Evolutionary conservation across 2,113 vertebrate genomes (phyloP).

Genomic region (Alouatta palliata): DNA sequence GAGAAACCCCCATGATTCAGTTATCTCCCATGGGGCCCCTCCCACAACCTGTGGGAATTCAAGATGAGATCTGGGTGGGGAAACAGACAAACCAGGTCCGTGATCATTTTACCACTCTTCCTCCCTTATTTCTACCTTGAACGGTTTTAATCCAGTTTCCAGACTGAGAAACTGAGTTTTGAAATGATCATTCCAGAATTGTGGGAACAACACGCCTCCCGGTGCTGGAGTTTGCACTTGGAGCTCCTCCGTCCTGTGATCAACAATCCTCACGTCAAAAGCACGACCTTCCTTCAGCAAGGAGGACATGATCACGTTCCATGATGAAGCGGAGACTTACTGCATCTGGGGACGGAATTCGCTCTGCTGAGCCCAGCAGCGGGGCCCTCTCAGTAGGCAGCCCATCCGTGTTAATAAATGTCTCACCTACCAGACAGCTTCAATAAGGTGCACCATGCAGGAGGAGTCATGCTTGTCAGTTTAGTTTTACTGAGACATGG

Average conservation of each 20-base stretch:
- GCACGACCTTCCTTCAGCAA: background rate
- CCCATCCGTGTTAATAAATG: constrained; percentile 79
- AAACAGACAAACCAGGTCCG: too few species aligned
- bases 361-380: background rate
- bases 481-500: constrained; percentile 66
- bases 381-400: constrained; percentile 59
- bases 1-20: too few species aligned
- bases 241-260: background rate
- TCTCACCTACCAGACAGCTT: constrained; percentile 76
- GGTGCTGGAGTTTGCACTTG: too few species aligned
- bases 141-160: background rate
- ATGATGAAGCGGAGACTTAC: background rate
- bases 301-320: background rate
- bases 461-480: constrained; percentile 71
- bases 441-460: constrained; percentile 68
- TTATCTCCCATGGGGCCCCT: too few species aligned
- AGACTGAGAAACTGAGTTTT: background rate
- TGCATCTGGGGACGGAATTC: constrained; percentile 52
- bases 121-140: background rate
- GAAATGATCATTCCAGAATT: background rate
- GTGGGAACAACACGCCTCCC: background rate
- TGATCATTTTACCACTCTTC: background rate
- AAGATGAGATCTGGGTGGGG: too few species aligned
- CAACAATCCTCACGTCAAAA: accelerated
- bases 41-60: too few species aligned